Conservation (phyloP, 2,797 vertebrate genomes). For the Pseudochromis fuscus region DNA sequence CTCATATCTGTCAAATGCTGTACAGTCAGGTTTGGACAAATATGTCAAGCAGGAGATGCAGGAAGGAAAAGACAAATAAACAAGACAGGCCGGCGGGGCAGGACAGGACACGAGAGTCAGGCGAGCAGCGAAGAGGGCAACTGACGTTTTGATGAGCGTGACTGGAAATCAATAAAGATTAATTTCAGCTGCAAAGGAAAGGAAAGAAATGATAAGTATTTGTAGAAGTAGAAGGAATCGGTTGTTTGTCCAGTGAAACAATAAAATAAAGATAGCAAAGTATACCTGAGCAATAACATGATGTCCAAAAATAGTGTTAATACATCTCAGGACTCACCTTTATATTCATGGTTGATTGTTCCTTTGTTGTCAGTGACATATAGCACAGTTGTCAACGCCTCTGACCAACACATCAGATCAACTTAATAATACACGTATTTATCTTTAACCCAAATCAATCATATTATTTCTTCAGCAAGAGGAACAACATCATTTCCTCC, state of each 20-base stretch:
- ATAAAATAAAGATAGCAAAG: constrained; percentile 4
- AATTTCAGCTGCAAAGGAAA: constrained; percentile 26
- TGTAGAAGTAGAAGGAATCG: background rate
- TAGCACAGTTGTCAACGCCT: background rate
- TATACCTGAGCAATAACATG: background rate
- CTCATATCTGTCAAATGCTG: constrained; percentile 64
- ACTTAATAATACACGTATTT: no score
- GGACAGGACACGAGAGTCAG: constrained; percentile 44
- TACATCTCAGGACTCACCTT: background rate
- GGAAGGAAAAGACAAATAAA: constrained; percentile 57
- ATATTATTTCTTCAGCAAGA: constrained; percentile 18
- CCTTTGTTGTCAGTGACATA: background rate
- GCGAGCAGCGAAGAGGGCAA: constrained; percentile 43
- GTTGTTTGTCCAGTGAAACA: background rate
- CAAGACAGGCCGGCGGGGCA: constrained; percentile 43
- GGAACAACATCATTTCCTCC: constrained; percentile 25
- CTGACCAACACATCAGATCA: background rate
- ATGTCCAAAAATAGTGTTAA: background rate
- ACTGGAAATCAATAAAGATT: constrained; percentile 42
- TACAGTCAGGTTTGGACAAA: constrained; percentile 52
- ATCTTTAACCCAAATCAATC: constrained; percentile 15
- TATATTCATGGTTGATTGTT: background rate
- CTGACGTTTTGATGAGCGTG: constrained; percentile 52
- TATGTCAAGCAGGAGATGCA: constrained; percentile 46
- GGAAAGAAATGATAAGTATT: constrained; percentile 1